phyloP scores from a whole-genome alignment of 2,797 vertebrate species.

The Notoglanidium macrostoma region DNA sequence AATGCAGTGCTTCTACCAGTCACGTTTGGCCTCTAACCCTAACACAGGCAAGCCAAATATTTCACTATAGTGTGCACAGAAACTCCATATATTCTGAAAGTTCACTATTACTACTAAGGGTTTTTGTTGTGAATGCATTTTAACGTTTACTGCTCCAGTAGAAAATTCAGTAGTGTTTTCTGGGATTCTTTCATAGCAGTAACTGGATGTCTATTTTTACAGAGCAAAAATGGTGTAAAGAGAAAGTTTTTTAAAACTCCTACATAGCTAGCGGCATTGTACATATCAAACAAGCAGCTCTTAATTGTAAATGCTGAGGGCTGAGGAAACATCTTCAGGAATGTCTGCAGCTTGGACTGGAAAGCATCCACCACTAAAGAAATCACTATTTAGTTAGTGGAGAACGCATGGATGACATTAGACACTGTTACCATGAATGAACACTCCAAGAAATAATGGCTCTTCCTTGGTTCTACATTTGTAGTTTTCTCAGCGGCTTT shows the following conservation, averaged over 20 bases:
- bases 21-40: constrained; percentile 77
- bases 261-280: background rate
- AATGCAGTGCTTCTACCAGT: constrained; percentile 86
- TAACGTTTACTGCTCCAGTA: background rate
- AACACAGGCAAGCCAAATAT: constrained; percentile 79
- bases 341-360: background rate
- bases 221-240: background rate
- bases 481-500: background rate
- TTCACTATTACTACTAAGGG: background rate
- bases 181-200: background rate
- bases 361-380: background rate
- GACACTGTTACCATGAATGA: background rate
- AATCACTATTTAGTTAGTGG: background rate
- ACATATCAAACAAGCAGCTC: background rate
- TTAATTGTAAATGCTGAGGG: background rate
- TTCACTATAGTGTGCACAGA: background rate
- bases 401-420: background rate
- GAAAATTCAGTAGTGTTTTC: background rate
- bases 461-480: background rate
- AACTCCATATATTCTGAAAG: background rate
- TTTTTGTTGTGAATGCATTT: background rate
- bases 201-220: background rate
- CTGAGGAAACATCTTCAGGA: background rate
- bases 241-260: background rate
- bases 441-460: background rate